These are phyloP conservation scores for Zapus hudsonius DNA, from an alignment of 2,113 vertebrate species.

Conservation along the genomic window DNA sequence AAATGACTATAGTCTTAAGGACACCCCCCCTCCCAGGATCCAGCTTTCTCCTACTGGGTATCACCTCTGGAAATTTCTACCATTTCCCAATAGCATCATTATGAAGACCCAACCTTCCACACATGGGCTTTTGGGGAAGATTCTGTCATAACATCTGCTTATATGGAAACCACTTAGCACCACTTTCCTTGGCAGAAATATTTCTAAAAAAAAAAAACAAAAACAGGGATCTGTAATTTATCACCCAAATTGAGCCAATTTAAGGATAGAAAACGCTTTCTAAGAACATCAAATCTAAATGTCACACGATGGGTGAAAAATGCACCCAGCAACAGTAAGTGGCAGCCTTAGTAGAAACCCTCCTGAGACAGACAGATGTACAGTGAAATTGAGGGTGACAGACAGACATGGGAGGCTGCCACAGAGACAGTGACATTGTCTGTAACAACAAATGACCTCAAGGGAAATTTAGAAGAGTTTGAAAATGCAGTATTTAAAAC, in stretches of 20 bases:
- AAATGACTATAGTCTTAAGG: not conserved
- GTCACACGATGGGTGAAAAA: conserved; percentile 16
- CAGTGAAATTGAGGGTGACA: not conserved
- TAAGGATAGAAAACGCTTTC: not conserved
- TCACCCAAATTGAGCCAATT: not conserved
- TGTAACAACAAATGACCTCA: not conserved
- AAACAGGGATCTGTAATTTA: not conserved
- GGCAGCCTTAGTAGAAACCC: not conserved
- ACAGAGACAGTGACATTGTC: not conserved
- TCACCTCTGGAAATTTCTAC: not conserved
- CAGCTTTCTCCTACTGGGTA: not conserved
- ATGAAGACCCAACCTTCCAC: not conserved
- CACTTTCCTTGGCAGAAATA: not conserved
- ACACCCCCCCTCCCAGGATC: not conserved
- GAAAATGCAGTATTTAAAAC: conserved; percentile 49
- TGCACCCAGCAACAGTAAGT: not conserved
- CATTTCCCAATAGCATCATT: not conserved
- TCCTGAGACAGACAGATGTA: not conserved
- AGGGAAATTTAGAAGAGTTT: conserved; percentile 51
- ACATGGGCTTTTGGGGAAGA: not conserved
- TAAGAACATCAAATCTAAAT: conserved; percentile 26
- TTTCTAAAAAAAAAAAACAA: too few relatives aligned
- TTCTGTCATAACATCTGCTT: not conserved
- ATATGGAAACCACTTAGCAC: not conserved
- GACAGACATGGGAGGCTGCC: not conserved